A percentile compares a stretch with the other conserved stretches of the same genome.
phyloP scores from a whole-genome alignment of 1,140 invertebrate species.

The Trachelipus rathkii region DNA sequence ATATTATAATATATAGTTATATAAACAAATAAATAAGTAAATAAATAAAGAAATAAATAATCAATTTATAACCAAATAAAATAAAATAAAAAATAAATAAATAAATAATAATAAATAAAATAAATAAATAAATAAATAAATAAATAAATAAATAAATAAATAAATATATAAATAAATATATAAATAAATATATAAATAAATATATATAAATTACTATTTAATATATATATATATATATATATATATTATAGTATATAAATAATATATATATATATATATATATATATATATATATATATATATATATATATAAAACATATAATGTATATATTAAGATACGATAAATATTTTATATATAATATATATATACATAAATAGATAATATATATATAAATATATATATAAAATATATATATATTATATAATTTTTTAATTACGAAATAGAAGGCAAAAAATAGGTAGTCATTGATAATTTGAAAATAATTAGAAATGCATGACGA shows the following conservation, averaged over 20 bases:
- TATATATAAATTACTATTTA: no score
- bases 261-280: neutral
- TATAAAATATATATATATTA: neutral
- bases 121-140: neutral
- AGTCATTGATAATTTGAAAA: no score
- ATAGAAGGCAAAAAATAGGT: no score
- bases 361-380: neutral
- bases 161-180: neutral
- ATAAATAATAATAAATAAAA: neutral
- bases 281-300: constrained; percentile 1
- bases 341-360: neutral
- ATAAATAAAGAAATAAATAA: no score
- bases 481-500: no score
- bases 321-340: no score
- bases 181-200: neutral
- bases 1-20: no score
- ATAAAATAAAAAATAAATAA: no score
- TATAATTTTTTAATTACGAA: neutral
- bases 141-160: neutral
- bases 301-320: neutral
- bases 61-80: no score
- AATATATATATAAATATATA: constrained; percentile 11
- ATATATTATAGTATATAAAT: no score
- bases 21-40: no score
- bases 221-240: no score